Conservation (phyloP, 2,888 invertebrate species). For the Mimumesa dahlbomi region DNA sequence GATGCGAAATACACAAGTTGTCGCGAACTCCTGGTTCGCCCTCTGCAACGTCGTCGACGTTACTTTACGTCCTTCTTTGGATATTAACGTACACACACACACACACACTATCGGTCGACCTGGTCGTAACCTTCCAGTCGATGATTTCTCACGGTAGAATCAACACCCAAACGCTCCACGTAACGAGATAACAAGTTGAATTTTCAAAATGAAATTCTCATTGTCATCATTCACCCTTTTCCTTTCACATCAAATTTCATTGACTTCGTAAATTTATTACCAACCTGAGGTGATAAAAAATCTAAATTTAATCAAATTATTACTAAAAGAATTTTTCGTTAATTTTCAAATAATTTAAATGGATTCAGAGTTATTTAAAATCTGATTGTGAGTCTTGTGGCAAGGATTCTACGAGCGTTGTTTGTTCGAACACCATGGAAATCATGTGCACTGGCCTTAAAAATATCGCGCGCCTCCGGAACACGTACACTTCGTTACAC, state of each 20-base stretch:
- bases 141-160: slow-evolving; percentile 40
- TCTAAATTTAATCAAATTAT: too few relatives aligned
- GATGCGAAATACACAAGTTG: background rate
- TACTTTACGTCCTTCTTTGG: slow-evolving; percentile 37
- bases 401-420: slow-evolving; percentile 13
- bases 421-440: slow-evolving; percentile 42
- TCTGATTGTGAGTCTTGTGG: slow-evolving; percentile 12
- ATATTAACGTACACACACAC: slow-evolving; percentile 21
- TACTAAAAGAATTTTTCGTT: too few relatives aligned
- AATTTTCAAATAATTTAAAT: background rate
- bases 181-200: background rate
- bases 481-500: slow-evolving; percentile 23
- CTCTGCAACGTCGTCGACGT: slow-evolving; percentile 26
- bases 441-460: slow-evolving; percentile 47
- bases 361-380: background rate
- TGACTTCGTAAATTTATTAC: background rate
- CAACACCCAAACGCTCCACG: slow-evolving; percentile 1
- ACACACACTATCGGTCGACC: slow-evolving; percentile 2
- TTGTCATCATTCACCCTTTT: background rate
- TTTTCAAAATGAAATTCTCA: background rate
- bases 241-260: background rate
- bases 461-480: slow-evolving; percentile 25
- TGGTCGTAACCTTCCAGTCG: slow-evolving; percentile 11
- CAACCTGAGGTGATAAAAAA: too few relatives aligned
- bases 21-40: background rate